Evolutionary conservation across 2,797 vertebrate species (phyloP).

Genomic region (Fistularia tabacaria): DNA sequence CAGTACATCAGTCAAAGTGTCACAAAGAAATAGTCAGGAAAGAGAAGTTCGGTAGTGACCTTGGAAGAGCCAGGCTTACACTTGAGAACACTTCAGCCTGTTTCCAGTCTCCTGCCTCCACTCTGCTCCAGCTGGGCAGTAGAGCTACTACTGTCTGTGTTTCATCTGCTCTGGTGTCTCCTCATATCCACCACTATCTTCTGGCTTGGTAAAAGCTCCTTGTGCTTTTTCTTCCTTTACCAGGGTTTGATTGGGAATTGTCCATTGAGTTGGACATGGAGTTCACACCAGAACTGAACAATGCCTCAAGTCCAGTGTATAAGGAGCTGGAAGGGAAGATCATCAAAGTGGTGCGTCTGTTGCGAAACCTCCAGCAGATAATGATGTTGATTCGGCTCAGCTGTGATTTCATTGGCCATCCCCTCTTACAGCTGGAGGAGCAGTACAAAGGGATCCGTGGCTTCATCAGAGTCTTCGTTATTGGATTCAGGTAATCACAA

Average conservation of each 20-base stretch:
- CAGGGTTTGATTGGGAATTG: conserved; percentile 42
- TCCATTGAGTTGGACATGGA: conserved; percentile 26
- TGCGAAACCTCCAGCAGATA: background rate
- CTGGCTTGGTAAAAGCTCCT: background rate
- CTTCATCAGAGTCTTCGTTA: conserved; percentile 17
- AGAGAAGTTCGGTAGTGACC: no score
- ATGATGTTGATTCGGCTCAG: background rate
- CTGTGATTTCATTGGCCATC: background rate
- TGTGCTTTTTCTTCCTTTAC: background rate
- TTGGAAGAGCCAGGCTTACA: no score
- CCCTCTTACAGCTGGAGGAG: conserved; percentile 5
- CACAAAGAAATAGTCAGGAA: no score
- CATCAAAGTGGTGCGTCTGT: conserved; percentile 39
- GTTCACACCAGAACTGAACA: conserved; percentile 13
- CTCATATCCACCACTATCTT: background rate
- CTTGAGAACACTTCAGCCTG: no score
- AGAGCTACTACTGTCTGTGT: background rate
- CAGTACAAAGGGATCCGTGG: conserved; percentile 29
- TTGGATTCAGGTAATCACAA: conserved; percentile 41
- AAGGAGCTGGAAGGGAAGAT: conserved; percentile 1
- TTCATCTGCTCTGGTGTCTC: background rate
- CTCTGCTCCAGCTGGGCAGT: no score
- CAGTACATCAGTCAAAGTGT: no score
- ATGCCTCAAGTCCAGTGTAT: conserved; percentile 12
- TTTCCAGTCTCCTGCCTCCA: no score